Conservation (phyloP, 2,888 invertebrate genomes). For the Drosophila yooni region DNA sequence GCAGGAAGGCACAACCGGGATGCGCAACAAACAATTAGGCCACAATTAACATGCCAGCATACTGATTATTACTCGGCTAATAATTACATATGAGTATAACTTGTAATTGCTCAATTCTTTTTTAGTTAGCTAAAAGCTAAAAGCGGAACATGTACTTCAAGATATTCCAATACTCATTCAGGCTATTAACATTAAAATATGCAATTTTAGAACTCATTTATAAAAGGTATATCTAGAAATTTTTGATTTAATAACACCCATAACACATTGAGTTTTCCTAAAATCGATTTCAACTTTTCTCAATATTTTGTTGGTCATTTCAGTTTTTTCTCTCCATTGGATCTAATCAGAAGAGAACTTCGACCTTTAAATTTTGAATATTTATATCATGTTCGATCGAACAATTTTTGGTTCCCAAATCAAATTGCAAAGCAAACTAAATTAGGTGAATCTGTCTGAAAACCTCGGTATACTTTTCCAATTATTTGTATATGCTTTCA, state of each 20-base stretch:
- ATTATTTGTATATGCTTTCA: not conserved
- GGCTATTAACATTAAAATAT: not conserved
- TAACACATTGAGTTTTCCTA: not conserved
- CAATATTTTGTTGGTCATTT: not conserved
- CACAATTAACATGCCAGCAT: conserved; percentile 47
- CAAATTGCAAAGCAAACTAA: not conserved
- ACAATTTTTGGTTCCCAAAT: not conserved
- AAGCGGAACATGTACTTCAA: not conserved
- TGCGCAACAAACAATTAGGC: conserved; percentile 53
- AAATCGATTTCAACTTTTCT: not conserved
- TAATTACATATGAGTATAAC: not conserved
- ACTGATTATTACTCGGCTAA: conserved; percentile 3
- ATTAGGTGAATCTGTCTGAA: not conserved
- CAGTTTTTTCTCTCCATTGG: not conserved
- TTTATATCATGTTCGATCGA: not conserved
- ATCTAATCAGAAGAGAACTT: not conserved
- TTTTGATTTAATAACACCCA: not conserved
- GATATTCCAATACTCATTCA: not conserved
- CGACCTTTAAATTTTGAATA: not conserved
- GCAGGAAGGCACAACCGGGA: conserved; percentile 35
- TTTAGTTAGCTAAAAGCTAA: not conserved
- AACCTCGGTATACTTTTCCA: not conserved
- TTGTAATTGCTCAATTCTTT: not conserved
- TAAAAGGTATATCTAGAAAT: not conserved
- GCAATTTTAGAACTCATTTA: not conserved